Conservation (phyloP, 2,888 invertebrate species). For the Caenorhabditis sp. region DNA sequence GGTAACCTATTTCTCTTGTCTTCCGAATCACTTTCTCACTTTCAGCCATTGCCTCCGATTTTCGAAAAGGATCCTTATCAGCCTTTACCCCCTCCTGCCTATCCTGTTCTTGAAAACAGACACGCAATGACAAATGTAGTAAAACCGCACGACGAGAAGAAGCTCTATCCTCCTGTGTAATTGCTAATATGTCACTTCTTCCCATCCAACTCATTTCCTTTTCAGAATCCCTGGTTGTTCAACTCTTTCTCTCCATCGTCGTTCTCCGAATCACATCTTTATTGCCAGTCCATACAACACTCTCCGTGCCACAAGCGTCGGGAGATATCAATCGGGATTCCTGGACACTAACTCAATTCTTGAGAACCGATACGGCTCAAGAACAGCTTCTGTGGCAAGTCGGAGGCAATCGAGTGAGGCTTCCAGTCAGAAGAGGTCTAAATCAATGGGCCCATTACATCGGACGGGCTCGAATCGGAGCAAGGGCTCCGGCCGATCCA, state of each 20-base stretch:
- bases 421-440: conserved; percentile 61
- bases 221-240: conserved; percentile 78
- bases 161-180: conserved; percentile 79
- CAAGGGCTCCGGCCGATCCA: conserved; percentile 50
- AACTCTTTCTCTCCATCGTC: conserved; percentile 76
- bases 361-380: conserved; percentile 54
- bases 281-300: conserved; percentile 79
- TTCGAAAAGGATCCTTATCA: conserved; percentile 78
- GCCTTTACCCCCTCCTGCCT: conserved; percentile 78
- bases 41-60: conserved; percentile 71
- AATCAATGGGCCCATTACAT: conserved; percentile 68
- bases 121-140: conserved; percentile 77
- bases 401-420: conserved; percentile 57
- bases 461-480: conserved; percentile 60
- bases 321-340: conserved; percentile 61
- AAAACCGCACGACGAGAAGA: conserved; percentile 77
- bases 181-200: too few relatives aligned
- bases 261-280: conserved; percentile 70
- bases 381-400: conserved; percentile 55
- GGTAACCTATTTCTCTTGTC: conserved; percentile 53
- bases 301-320: conserved; percentile 69
- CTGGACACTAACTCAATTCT: conserved; percentile 55
- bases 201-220: too few relatives aligned
- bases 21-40: conserved; percentile 4
- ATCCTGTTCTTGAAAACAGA: conserved; percentile 77